Evolutionary conservation across 2,797 vertebrate genomes (phyloP).

Genomic region (Microhierax caerulescens): DNA sequence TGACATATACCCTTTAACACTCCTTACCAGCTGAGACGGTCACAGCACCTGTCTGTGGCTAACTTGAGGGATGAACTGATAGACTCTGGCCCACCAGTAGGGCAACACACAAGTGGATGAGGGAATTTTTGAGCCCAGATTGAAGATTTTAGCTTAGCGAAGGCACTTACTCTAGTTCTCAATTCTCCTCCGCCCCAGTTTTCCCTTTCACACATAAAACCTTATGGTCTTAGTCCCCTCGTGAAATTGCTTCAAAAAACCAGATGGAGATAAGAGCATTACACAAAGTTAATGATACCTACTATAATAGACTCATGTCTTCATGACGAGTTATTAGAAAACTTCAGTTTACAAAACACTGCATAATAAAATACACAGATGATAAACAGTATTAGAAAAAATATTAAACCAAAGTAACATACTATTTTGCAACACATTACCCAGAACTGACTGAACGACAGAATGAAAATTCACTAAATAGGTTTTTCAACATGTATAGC

Average conservation of each 20-base stretch:
- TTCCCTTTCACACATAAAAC: not conserved
- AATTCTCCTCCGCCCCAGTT: not conserved
- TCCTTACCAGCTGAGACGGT: not conserved
- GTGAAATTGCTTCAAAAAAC: not conserved
- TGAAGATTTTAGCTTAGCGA: not conserved
- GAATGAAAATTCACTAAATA: not conserved
- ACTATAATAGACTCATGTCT: not conserved
- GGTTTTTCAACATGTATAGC: not conserved
- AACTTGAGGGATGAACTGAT: not conserved
- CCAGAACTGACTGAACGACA: not conserved
- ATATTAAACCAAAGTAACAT: not conserved
- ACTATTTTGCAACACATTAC: not conserved
- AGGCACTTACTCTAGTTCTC: not conserved
- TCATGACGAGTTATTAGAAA: not conserved
- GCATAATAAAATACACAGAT: not conserved
- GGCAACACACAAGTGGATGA: not conserved
- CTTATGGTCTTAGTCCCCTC: not conserved
- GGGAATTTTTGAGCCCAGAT: not conserved
- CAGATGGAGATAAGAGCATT: not conserved
- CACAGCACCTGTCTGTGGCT: not conserved
- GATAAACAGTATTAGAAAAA: not conserved
- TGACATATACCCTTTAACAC: accelerated
- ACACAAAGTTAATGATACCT: not conserved
- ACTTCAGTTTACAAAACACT: not conserved
- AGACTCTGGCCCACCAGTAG: not conserved